Evolutionary conservation across 2,888 invertebrate genomes (phyloP).

Genomic region (Cephalotes varians): DNA sequence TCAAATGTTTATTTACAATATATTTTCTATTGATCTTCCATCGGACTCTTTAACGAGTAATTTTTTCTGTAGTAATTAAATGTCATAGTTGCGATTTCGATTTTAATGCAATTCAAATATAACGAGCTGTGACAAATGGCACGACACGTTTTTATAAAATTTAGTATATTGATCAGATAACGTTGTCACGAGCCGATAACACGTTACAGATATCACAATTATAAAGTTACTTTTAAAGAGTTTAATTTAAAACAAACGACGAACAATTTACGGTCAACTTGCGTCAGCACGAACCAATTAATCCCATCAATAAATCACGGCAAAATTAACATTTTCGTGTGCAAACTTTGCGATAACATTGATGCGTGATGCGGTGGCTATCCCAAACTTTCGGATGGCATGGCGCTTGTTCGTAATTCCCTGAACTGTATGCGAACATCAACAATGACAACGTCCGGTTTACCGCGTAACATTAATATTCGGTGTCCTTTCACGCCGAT

Average conservation of each 20-base stretch:
- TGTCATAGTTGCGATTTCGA: background rate
- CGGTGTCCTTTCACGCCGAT: background rate
- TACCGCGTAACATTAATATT: constrained; percentile 38
- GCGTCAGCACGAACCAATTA: background rate
- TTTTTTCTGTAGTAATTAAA: background rate
- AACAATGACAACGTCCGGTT: background rate
- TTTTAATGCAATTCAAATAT: background rate
- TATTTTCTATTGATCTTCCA: constrained; percentile 3
- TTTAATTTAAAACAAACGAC: background rate
- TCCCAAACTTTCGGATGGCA: constrained; percentile 21
- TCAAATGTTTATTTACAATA: background rate
- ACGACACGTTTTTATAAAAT: background rate
- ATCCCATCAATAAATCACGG: constrained; percentile 16
- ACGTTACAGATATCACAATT: background rate
- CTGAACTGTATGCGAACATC: constrained; percentile 31
- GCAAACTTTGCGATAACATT: constrained; percentile 37
- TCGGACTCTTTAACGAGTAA: background rate
- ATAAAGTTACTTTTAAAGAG: background rate
- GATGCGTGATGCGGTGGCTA: constrained; percentile 19
- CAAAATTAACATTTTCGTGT: constrained; percentile 30
- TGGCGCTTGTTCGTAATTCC: constrained; percentile 5
- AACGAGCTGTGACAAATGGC: background rate
- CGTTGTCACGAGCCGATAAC: background rate
- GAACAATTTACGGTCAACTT: background rate
- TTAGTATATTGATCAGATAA: background rate